Base-by-base conservation (phyloP, 2,888 invertebrate genomes). In the Tanaodytes sp. region DNA sequence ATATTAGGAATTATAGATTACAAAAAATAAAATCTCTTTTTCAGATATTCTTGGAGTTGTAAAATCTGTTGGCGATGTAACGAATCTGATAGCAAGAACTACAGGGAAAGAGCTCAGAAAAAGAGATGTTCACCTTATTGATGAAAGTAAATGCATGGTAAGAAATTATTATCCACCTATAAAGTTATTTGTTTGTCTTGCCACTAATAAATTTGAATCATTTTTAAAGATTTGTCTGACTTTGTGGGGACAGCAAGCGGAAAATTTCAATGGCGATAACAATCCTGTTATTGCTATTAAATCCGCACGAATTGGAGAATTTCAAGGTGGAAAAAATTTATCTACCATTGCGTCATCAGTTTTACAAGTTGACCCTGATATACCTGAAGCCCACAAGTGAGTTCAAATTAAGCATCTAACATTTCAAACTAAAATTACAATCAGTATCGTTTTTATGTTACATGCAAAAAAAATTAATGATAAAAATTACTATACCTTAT, bases 191-290 rank as follows among this genome's bases (percentile, higher is more conserved):
- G n/a, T n/a, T n/a, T n/a, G n/a, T n/a, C n/a, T n/a, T n/a, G n/a
- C n/a, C n/a, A n/a, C n/a, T n/a, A n/a, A n/a, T n/a, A n/a, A n/a
- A n/a, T n/a, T n/a, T n/a, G n/a, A n/a, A n/a, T n/a, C n/a, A n/a
- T n/a, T n/a, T n/a, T n/a, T 27, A 9, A 2, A 65, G 92, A 87
- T 95, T 16, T 86, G 86, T n/a, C 81, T 98, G 2, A 97, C 97
- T 0, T 84, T 99, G 0, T 99, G 99, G 99, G 96, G 95, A 2
- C 88, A 87, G 27, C 92, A 94, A 80, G 97, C 98, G 0, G 93
- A 93, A 79, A 90, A 89, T 61, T 98, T 98, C 82, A 91, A 93
- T 77, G 92, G 90, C 0, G 87, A 87, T 51, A 86, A 88, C 3
- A 90, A 93, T 79, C 95, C 97, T 1, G 92, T 98, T 0, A 81